These are phyloP conservation scores for Zele albiditarsus DNA, from an alignment of 2,888 invertebrate species.

Conservation along the genomic window DNA sequence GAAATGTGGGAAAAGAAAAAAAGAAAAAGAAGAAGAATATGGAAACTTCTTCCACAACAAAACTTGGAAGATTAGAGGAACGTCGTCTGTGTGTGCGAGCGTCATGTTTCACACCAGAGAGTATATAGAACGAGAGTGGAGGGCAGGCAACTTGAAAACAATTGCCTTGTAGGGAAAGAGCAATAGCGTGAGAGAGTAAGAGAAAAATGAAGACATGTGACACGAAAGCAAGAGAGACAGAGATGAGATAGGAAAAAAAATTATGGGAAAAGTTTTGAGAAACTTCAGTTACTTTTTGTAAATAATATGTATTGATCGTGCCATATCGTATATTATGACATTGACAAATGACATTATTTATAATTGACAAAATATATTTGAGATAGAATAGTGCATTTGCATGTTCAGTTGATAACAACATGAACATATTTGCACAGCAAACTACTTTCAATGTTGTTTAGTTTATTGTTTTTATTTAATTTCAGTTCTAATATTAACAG, in stretches of 20 bases:
- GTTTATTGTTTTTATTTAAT: no score
- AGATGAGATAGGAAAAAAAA: neutral
- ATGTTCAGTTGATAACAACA: no score
- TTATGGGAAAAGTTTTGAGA: neutral
- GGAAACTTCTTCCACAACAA: constrained; percentile 41
- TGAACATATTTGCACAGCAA: no score
- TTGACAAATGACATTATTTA: no score
- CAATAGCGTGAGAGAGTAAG: neutral
- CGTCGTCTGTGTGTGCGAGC: constrained; percentile 31
- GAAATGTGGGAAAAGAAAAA: constrained; percentile 22
- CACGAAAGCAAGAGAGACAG: no score
- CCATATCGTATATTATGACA: no score
- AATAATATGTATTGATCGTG: no score
- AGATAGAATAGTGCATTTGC: no score
- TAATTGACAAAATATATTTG: no score
- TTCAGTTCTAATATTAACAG: no score
- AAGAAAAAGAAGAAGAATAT: constrained; percentile 16
- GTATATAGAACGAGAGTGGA: constrained; percentile 41
- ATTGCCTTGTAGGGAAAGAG: constrained; percentile 52
- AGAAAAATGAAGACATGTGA: neutral
- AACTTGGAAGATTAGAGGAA: constrained; percentile 62
- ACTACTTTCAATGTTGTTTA: no score
- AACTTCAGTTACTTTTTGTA: neutral
- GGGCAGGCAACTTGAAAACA: constrained; percentile 62
- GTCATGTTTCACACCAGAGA: constrained; percentile 32